These are phyloP conservation scores for Glaucomys volans DNA, from an alignment of 2,113 vertebrate genomes.

Conservation along the genomic window DNA sequence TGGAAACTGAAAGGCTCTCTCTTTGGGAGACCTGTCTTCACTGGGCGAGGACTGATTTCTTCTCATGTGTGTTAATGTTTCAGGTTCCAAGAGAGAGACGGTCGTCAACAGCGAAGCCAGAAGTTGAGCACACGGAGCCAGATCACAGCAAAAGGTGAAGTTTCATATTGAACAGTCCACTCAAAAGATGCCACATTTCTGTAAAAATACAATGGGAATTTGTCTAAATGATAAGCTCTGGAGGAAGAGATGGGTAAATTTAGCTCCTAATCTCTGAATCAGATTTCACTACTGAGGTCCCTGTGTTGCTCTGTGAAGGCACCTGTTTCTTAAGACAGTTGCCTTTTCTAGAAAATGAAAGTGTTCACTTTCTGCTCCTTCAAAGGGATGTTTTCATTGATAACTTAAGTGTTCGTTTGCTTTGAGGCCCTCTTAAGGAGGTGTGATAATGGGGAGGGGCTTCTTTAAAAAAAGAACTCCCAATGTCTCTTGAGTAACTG, in stretches of 20 bases:
- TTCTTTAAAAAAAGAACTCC: background rate
- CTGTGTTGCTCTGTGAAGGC: background rate
- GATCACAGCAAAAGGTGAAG: slow-evolving; percentile 97
- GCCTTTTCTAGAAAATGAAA: slow-evolving; percentile 33
- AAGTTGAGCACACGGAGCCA: slow-evolving; percentile 93
- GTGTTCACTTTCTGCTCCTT: background rate
- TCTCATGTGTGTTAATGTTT: slow-evolving; percentile 47
- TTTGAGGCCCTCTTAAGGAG: background rate
- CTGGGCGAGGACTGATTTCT: background rate
- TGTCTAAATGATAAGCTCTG: background rate
- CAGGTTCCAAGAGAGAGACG: slow-evolving; percentile 97
- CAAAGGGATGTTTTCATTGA: background rate
- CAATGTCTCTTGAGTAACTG: background rate
- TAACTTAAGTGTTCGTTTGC: background rate
- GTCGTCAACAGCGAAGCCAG: slow-evolving; percentile 92
- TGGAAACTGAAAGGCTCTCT: background rate
- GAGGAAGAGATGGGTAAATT: background rate
- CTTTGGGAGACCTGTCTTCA: background rate
- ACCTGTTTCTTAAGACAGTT: background rate
- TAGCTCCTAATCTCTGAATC: background rate
- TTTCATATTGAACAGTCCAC: accelerated
- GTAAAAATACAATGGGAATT: background rate
- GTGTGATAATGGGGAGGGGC: background rate
- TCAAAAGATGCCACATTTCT: background rate
- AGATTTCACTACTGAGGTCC: background rate